Evolutionary conservation across 1,140 invertebrate genomes (phyloP).

Genomic region (Drosophila persimilis): DNA sequence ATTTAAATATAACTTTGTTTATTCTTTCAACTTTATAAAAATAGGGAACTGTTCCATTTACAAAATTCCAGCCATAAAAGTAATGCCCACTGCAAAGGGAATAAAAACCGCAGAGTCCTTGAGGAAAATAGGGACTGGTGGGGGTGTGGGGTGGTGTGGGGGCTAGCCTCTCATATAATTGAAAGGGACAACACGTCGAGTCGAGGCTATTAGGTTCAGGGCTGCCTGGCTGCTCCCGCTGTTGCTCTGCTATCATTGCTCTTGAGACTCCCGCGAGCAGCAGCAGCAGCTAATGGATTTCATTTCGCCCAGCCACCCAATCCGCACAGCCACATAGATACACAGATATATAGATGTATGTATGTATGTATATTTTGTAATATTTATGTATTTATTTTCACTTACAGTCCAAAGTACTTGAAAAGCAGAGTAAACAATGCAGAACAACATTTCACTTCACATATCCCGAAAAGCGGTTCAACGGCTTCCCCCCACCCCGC

Average conservation of each 20-base stretch:
- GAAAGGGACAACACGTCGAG: constrained; percentile 80
- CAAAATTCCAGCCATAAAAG: too few species aligned
- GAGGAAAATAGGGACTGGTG: background rate
- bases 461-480: constrained; percentile 40
- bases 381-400: constrained; percentile 76
- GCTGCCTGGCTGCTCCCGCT: constrained; percentile 27
- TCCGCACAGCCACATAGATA: constrained; percentile 8
- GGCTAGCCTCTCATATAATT: constrained; percentile 62
- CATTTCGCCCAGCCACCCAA: constrained; percentile 18
- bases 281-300: constrained; percentile 63
- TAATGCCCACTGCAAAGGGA: too few species aligned
- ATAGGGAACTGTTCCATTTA: constrained; percentile 1
- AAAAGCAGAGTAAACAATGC: constrained; percentile 57
- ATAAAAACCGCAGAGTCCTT: constrained; percentile 42
- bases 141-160: constrained; percentile 17
- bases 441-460: constrained; percentile 45
- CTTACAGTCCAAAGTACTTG: constrained; percentile 67
- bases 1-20: too few species aligned
- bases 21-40: background rate
- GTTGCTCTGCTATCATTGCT: constrained; percentile 64
- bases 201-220: constrained; percentile 73
- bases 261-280: constrained; percentile 63
- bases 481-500: constrained; percentile 16
- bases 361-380: constrained; percentile 39
- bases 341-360: background rate